These are phyloP conservation scores for Tyrannus savana DNA, from an alignment of 2,113 vertebrate genomes.

Conservation along the genomic window DNA sequence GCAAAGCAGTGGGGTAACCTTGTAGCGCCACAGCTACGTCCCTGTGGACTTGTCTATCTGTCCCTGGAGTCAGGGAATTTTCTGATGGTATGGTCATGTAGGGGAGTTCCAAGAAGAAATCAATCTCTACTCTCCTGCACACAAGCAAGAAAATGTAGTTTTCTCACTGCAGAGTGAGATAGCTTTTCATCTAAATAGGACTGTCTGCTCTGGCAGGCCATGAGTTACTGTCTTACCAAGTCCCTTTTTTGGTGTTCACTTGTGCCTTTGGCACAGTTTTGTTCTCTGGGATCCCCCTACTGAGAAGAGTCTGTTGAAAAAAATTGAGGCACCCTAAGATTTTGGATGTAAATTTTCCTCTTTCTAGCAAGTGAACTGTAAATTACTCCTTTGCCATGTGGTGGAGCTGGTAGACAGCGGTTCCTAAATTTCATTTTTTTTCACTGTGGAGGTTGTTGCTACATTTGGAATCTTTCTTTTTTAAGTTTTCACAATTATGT, in stretches of 20 bases:
- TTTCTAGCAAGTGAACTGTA: not conserved
- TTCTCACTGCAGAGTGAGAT: not conserved
- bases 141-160: not conserved
- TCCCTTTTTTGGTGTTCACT: not conserved
- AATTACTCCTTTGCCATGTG: slow-evolving; percentile 58
- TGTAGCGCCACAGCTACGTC: not conserved
- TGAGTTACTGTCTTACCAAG: not conserved
- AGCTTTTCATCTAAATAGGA: not conserved
- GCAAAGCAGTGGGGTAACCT: fast-evolving
- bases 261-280: not conserved
- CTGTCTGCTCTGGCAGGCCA: not conserved
- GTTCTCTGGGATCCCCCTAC: not conserved
- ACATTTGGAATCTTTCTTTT: slow-evolving; percentile 27
- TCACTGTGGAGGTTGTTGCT: not conserved
- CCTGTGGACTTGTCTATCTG: not conserved
- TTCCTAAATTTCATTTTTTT: not conserved
- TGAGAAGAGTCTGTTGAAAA: not conserved
- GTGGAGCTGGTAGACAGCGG: slow-evolving; percentile 69
- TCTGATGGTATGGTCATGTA: not conserved
- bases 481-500: slow-evolving; percentile 45
- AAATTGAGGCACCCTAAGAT: not conserved
- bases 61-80: not conserved
- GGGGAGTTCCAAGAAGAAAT: not conserved
- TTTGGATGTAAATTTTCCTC: not conserved
- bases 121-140: not conserved